Evolutionary conservation across 2,113 vertebrate genomes (phyloP).

Genomic region (Ginglymostoma cirratum): DNA sequence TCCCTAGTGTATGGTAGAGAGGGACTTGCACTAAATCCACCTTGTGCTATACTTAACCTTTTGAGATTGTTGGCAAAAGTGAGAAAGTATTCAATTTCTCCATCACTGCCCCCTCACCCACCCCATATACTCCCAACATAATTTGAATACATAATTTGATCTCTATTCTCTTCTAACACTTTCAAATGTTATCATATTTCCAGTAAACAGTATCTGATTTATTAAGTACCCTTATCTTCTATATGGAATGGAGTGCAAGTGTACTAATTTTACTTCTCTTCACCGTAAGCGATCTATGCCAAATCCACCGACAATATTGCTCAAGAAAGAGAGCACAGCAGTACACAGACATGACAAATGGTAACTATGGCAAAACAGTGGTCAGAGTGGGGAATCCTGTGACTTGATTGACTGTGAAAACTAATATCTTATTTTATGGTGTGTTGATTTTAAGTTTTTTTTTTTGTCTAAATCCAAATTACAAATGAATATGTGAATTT

Average conservation of each 20-base stretch:
- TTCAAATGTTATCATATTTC: too few species aligned
- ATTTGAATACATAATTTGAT: not conserved
- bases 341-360: not conserved
- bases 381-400: not conserved
- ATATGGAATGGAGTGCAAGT: not conserved
- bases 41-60: not conserved
- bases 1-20: not conserved
- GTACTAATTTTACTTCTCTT: not conserved
- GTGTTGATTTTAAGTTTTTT: not conserved
- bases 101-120: not conserved
- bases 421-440: not conserved
- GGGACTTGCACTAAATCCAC: not conserved
- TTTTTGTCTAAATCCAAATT: not conserved
- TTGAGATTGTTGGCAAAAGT: not conserved
- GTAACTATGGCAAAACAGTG: not conserved
- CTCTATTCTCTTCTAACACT: not conserved
- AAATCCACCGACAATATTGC: not conserved
- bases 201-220: not conserved
- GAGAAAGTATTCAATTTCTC: not conserved
- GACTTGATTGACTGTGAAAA: not conserved
- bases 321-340: not conserved
- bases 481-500: not conserved
- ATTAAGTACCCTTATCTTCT: not conserved
- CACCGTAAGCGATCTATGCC: not conserved
- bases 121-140: too few species aligned